A percentile compares a stretch with the other conserved stretches of the same genome.
These are phyloP conservation scores for Rhineura floridana DNA, from an alignment of 2,113 vertebrate species.

Conservation along the genomic window DNA sequence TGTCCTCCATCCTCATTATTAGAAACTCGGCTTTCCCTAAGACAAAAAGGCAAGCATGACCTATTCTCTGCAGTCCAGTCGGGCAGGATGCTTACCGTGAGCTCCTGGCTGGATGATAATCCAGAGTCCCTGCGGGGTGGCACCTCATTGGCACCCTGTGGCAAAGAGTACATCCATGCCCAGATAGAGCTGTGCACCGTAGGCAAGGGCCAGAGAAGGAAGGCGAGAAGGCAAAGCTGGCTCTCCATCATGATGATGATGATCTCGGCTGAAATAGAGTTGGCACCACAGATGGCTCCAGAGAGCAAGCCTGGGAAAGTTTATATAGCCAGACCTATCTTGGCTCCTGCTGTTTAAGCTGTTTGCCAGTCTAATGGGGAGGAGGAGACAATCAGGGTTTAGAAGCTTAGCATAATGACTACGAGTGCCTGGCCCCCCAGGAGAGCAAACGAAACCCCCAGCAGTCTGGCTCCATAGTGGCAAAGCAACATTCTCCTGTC, in stretches of 20 bases:
- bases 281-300: not conserved
- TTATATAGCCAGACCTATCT: slow-evolving; percentile 74
- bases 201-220: slow-evolving; percentile 57
- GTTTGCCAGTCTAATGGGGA: slow-evolving; percentile 81
- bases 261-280: not conserved
- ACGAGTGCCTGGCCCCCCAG: slow-evolving; percentile 56
- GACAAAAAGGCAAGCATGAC: not conserved
- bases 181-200: slow-evolving; percentile 77
- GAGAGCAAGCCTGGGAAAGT: not conserved
- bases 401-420: slow-evolving; percentile 87
- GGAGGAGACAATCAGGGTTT: slow-evolving; percentile 87
- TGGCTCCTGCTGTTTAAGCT: slow-evolving; percentile 61
- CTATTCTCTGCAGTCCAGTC: not conserved
- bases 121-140: slow-evolving; percentile 40
- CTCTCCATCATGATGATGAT: slow-evolving; percentile 2
- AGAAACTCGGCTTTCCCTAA: not conserved
- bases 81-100: slow-evolving; percentile 68
- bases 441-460: slow-evolving; percentile 46
- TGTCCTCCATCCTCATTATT: not conserved
- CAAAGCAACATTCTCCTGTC: not conserved
- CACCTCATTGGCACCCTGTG: slow-evolving; percentile 75
- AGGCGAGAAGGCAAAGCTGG: slow-evolving; percentile 34
- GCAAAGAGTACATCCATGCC: slow-evolving; percentile 90
- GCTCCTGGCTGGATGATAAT: slow-evolving; percentile 48
- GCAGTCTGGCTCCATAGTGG: slow-evolving; percentile 39